phyloP scores from a whole-genome alignment of 1,140 invertebrate genomes.

The Drosophila setifemur region DNA sequence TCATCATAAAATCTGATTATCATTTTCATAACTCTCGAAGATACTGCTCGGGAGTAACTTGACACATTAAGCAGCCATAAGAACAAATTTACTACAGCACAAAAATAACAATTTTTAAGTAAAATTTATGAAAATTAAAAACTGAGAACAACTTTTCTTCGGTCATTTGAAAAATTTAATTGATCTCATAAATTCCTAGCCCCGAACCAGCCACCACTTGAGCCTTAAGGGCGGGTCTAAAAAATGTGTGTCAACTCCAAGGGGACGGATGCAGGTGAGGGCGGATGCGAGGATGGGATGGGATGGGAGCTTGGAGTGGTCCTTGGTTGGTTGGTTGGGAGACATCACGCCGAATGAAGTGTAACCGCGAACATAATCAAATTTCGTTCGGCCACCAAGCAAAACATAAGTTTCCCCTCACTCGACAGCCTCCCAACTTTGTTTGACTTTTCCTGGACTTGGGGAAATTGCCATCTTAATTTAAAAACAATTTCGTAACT shows the following conservation, averaged over 20 bases:
- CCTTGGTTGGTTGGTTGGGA: too few species aligned
- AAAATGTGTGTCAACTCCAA: constrained; percentile 64
- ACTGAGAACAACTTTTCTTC: constrained; percentile 55
- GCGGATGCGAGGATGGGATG: neutral
- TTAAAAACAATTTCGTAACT: constrained; percentile 58
- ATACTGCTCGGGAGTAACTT: constrained; percentile 34
- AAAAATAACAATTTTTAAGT: constrained; percentile 58
- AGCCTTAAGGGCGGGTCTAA: neutral
- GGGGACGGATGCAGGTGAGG: neutral
- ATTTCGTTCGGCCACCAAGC: constrained; percentile 38
- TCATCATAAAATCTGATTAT: constrained; percentile 80
- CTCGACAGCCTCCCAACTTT: constrained; percentile 2
- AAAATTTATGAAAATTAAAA: constrained; percentile 80
- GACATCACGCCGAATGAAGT: constrained; percentile 63
- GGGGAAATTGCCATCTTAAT: constrained; percentile 61
- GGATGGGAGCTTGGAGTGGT: too few species aligned
- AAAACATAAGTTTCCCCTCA: constrained; percentile 22
- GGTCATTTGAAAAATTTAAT: constrained; percentile 77
- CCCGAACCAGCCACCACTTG: constrained; percentile 16
- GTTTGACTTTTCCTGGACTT: constrained; percentile 1
- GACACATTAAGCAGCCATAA: constrained; percentile 65
- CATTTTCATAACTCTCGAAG: constrained; percentile 62
- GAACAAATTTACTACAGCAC: constrained; percentile 43
- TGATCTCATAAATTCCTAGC: constrained; percentile 71
- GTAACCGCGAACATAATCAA: constrained; percentile 75